Evolutionary conservation across 2,888 invertebrate species (phyloP).

Genomic region (Conus canariensis): DNA sequence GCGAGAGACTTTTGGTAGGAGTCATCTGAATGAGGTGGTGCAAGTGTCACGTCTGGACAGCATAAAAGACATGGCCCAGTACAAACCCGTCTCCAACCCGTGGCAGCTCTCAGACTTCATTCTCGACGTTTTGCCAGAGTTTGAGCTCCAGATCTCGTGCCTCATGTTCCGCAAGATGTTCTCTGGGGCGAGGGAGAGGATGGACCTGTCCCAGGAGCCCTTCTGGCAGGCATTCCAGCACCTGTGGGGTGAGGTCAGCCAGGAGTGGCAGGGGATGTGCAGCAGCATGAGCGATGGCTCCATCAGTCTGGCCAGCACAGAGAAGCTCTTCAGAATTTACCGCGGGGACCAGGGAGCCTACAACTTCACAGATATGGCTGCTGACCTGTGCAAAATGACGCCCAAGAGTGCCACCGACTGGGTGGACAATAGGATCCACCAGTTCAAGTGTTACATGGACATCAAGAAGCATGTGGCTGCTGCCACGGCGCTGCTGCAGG

Average conservation of each 20-base stretch:
- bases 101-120: background rate
- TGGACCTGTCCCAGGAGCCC: background rate
- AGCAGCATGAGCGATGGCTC: constrained; percentile 30
- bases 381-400: constrained; percentile 41
- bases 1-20: background rate
- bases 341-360: background rate
- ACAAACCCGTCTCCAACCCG: constrained; percentile 30
- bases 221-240: constrained; percentile 29
- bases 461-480: constrained; percentile 51
- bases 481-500: constrained; percentile 52
- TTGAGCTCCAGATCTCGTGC: background rate
- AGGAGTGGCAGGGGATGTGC: constrained; percentile 38
- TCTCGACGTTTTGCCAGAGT: background rate
- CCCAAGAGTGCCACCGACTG: constrained; percentile 11
- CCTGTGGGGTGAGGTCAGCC: constrained; percentile 25
- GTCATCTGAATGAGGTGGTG: background rate
- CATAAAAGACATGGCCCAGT: background rate
- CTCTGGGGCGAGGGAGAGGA: background rate
- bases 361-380: constrained; percentile 28
- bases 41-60: background rate
- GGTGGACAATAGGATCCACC: constrained; percentile 49
- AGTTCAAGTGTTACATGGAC: constrained; percentile 52
- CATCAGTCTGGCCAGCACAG: constrained; percentile 19
- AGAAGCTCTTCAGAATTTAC: constrained; percentile 37
- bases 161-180: constrained; percentile 22